These are phyloP conservation scores for Anoplolepis gracilipes DNA, from an alignment of 1,140 invertebrate species.

Conservation along the genomic window DNA sequence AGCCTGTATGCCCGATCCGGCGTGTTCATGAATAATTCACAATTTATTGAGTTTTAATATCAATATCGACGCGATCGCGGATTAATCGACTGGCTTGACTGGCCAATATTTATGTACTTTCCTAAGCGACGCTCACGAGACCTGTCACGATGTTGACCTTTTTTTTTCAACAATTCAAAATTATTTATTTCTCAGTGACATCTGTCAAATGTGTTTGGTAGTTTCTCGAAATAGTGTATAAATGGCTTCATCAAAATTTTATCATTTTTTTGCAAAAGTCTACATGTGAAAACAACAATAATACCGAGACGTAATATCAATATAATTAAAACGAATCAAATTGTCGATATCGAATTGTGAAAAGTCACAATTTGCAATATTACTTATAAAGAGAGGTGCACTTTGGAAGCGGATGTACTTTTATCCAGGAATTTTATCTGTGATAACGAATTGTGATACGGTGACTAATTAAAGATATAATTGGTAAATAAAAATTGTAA, in stretches of 20 bases:
- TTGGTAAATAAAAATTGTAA: no score
- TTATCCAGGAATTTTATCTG: conserved; percentile 9
- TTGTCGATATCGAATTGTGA: not conserved
- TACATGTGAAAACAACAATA: conserved; percentile 10
- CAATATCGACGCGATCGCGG: conserved; percentile 44
- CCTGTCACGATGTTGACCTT: not conserved
- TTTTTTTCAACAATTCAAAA: conserved; percentile 8
- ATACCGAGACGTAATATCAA: not conserved
- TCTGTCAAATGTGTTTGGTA: not conserved
- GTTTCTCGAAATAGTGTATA: conserved; percentile 19
- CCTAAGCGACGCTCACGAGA: conserved; percentile 16
- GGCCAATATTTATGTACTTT: conserved; percentile 42
- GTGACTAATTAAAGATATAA: no score
- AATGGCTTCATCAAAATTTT: conserved; percentile 32
- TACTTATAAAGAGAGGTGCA: not conserved
- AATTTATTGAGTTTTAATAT: conserved; percentile 63
- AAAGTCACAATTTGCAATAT: not conserved
- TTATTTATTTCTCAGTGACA: conserved; percentile 41
- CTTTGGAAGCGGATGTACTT: not conserved
- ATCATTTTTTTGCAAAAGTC: conserved; percentile 40
- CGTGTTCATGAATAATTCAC: conserved; percentile 55
- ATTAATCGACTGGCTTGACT: conserved; percentile 48
- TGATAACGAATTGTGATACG: not conserved
- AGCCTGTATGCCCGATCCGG: conserved; percentile 16
- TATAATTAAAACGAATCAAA: conserved; percentile 21